These are phyloP conservation scores for Cheilosia scutellata DNA, from an alignment of 2,888 invertebrate species.

Conservation along the genomic window DNA sequence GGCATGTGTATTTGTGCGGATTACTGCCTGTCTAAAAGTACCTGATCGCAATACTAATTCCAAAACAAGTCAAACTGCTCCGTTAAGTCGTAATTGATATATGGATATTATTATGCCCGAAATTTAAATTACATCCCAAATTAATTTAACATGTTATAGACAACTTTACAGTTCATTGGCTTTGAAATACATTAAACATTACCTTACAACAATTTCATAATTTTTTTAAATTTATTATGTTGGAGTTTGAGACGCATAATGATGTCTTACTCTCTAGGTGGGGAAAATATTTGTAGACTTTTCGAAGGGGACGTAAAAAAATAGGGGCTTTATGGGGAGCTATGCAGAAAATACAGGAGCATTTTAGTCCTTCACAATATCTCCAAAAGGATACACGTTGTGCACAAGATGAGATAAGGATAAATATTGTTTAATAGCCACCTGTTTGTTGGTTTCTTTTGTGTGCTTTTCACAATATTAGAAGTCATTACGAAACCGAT, in stretches of 20 bases:
- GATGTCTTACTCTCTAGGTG: not conserved
- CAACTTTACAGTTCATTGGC: constrained; percentile 42
- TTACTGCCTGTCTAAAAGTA: constrained; percentile 29
- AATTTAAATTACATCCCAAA: constrained; percentile 27
- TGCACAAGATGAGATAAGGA: constrained; percentile 31
- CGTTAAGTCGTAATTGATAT: constrained; percentile 30
- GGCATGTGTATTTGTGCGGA: constrained; percentile 21
- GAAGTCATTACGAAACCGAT: constrained; percentile 3
- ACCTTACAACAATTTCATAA: not conserved
- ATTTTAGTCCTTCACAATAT: not conserved
- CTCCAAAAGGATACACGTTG: no score
- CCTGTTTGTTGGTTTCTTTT: constrained; percentile 49
- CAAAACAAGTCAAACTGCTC: no score
- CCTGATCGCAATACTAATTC: constrained; percentile 52
- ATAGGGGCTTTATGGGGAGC: constrained; percentile 8
- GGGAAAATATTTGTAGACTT: constrained; percentile 25
- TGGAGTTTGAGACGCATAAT: not conserved
- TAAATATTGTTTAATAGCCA: constrained; percentile 49
- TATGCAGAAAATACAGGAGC: constrained; percentile 27
- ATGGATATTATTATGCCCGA: constrained; percentile 10
- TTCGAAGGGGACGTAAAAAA: not conserved
- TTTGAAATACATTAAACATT: not conserved
- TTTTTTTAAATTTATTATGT: not conserved
- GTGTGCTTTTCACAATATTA: constrained; percentile 11
- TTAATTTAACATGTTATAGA: constrained; percentile 14